Conservation (phyloP, 2,888 invertebrate genomes). For the Serripes groenlandicus region DNA sequence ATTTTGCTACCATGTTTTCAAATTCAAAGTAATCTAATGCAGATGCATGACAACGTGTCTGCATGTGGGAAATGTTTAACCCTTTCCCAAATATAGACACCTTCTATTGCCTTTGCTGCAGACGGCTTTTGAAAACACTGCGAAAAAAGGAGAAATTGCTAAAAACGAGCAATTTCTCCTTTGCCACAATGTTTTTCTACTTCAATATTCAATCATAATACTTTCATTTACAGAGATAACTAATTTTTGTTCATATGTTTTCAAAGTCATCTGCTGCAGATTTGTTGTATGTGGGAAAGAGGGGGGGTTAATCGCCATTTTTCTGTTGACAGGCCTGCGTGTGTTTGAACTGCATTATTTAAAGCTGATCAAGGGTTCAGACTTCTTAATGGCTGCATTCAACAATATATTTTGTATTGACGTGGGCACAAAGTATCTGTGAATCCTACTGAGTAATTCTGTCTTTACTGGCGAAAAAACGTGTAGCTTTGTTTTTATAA, state of each 20-base stretch:
- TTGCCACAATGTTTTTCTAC: neutral
- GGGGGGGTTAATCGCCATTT: neutral
- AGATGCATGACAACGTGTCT: neutral
- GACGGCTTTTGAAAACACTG: neutral
- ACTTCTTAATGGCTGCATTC: conserved; percentile 13
- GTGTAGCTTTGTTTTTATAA: neutral
- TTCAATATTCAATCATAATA: no score
- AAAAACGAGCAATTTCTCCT: neutral
- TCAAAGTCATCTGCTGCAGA: neutral
- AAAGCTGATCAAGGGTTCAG: conserved; percentile 30
- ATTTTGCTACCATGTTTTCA: neutral
- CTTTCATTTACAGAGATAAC: neutral
- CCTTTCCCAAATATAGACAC: neutral
- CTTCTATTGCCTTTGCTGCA: neutral
- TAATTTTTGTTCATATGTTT: neutral
- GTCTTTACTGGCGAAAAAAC: conserved; percentile 12
- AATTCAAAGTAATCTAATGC: neutral
- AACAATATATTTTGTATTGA: conserved; percentile 4
- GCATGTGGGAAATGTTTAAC: neutral
- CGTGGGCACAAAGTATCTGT: conserved; percentile 1
- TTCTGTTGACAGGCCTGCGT: neutral
- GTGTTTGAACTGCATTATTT: conserved; percentile 23
- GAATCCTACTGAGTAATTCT: conserved; percentile 20
- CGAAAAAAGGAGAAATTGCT: neutral
- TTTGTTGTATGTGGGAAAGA: neutral